Evolutionary conservation across 2,113 vertebrate species (phyloP), one percentile per base, ranked within the genome.

Genomic region (Hirundichthys speculiger): DNA sequence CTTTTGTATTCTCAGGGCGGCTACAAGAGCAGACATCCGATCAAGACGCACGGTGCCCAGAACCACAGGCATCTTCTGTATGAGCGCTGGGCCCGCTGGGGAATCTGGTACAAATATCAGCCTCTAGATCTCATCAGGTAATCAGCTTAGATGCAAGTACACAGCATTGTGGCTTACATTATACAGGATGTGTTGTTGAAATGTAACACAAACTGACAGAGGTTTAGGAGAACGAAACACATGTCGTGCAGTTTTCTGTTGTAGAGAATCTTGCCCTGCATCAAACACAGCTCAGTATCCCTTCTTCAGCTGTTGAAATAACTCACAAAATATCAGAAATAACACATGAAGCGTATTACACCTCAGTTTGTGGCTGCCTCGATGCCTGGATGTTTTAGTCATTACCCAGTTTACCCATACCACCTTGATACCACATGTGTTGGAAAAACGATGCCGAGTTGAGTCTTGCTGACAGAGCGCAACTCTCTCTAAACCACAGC

Each of bases 61-160:
- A 99, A 99, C 81, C 96, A 98, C 86, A 92, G 98, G 14, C 98
- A 98, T 69, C 93, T 99, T 4, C 90, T 99, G 11, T 99, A 99
- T 39, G 97, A 99, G 80, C 94, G 96, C 2, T 99, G 98, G 98
- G 98, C 98, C 52, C 95, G 96, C 50, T 99, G 98, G 98, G 97
- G 98, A 3, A 98, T 99, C 89, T 99, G 98, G 98, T 99, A 98
- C 89, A 99, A 99, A 80, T 97, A 99, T 79, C 97, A 99, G 40
- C 97, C 98, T 46, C 90, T 99, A 38, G 97, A 99, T 84, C 94
- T 99, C 84, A 99, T 99, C 90, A 96, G 97, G 98, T 99, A 91
- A 77, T 51, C 70, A 68, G 20, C 73, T 51, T 55, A 51, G 18
- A 38, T 20, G 47, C 62, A 38, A 43, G 21, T 40, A 49, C 45